These are phyloP conservation scores for Smutsia gigantea DNA, from an alignment of 2,797 vertebrate genomes.

Conservation along the genomic window DNA sequence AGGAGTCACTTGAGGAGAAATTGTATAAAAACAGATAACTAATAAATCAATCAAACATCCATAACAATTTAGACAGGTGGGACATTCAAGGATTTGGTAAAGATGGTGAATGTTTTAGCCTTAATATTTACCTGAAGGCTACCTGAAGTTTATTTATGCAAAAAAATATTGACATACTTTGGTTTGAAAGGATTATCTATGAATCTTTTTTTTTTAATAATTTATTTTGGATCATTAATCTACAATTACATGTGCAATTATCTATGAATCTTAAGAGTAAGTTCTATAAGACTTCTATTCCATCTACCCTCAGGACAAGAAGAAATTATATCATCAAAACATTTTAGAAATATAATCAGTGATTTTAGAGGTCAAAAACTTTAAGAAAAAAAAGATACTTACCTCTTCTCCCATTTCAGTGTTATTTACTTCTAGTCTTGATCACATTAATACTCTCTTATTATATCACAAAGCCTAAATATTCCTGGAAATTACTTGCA, in stretches of 20 bases:
- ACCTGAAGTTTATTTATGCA: background rate
- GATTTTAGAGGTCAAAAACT: constrained; percentile 5
- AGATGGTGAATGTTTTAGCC: constrained; percentile 26
- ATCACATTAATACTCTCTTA: background rate
- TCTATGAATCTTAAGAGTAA: constrained; percentile 37
- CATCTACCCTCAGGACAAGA: background rate
- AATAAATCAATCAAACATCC: constrained; percentile 20
- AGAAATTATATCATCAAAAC: constrained; percentile 45
- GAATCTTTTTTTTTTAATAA: background rate
- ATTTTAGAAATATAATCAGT: background rate
- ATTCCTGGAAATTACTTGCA: background rate
- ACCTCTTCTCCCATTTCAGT: background rate
- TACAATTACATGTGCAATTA: background rate
- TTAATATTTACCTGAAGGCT: constrained; percentile 50
- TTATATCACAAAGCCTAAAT: background rate
- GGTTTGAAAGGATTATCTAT: constrained; percentile 29
- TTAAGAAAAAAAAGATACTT: background rate
- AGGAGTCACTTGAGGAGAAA: constrained; percentile 21
- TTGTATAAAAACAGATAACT: constrained; percentile 26
- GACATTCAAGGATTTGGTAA: constrained; percentile 18
- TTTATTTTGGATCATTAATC: too few relatives aligned
- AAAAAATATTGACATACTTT: constrained; percentile 28
- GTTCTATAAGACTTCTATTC: constrained; percentile 1
- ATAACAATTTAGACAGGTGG: background rate
- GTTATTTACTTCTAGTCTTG: background rate